A percentile compares a stretch with the other conserved stretches of the same genome.
These are phyloP conservation scores for Alouatta palliata DNA, from an alignment of 2,113 vertebrate species.

Conservation along the genomic window DNA sequence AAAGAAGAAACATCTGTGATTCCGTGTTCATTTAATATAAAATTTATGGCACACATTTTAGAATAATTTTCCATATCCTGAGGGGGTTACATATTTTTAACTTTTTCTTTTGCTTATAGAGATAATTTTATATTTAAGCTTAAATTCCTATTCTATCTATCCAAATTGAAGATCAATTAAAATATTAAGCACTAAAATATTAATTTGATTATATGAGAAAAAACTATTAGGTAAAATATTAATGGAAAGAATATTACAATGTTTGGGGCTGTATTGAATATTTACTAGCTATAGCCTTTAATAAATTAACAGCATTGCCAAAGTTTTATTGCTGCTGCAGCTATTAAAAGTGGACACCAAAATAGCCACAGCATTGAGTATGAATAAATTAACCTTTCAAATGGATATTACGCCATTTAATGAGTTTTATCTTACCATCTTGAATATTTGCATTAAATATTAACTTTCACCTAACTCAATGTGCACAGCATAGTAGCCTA, in stretches of 20 bases:
- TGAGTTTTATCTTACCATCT: slow-evolving; percentile 47
- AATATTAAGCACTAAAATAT: slow-evolving; percentile 58
- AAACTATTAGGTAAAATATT: slow-evolving; percentile 72
- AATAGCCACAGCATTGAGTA: not conserved
- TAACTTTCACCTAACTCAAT: slow-evolving; percentile 38
- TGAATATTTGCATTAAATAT: slow-evolving; percentile 54
- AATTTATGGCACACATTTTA: slow-evolving; percentile 73
- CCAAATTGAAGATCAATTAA: slow-evolving; percentile 68
- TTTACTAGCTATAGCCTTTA: slow-evolving; percentile 51
- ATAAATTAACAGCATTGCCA: slow-evolving; percentile 56
- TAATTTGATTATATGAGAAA: slow-evolving; percentile 59
- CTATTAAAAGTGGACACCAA: slow-evolving; percentile 39
- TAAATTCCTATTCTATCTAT: slow-evolving; percentile 43
- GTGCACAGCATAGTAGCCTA: not conserved
- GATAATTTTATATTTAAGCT: slow-evolving; percentile 41
- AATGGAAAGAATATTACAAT: slow-evolving; percentile 67
- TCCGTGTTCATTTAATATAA: slow-evolving; percentile 75
- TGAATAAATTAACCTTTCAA: slow-evolving; percentile 64
- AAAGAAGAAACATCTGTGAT: slow-evolving; percentile 70
- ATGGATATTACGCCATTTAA: slow-evolving; percentile 43
- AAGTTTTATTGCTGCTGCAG: slow-evolving; percentile 36
- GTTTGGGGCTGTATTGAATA: slow-evolving; percentile 65
- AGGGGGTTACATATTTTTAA: slow-evolving; percentile 62
- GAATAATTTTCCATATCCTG: slow-evolving; percentile 65
- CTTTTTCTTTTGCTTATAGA: slow-evolving; percentile 64